These are phyloP conservation scores for Gambelia wislizenii DNA, from an alignment of 2,797 vertebrate genomes.

Conservation along the genomic window DNA sequence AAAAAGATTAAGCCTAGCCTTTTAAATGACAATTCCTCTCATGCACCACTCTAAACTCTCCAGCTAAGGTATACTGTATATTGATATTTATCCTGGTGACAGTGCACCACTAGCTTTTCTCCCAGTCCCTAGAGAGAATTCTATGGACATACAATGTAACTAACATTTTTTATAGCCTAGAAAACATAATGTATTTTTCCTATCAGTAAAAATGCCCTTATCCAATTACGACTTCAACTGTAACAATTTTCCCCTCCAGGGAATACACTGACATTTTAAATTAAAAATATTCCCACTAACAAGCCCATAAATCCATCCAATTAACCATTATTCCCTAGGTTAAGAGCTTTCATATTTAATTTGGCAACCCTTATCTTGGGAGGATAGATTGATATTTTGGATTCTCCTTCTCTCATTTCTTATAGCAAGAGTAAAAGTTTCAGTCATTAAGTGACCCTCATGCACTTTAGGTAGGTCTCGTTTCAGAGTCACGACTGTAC, in stretches of 20 bases:
- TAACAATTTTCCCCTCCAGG: constrained; percentile 66
- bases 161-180: constrained; percentile 24
- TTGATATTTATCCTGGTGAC: constrained; percentile 24
- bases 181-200: constrained; percentile 36
- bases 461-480: constrained; percentile 49
- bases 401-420: constrained; percentile 44
- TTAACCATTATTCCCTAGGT: constrained; percentile 74
- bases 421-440: background rate
- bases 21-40: background rate
- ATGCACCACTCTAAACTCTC: background rate
- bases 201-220: constrained; percentile 48
- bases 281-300: constrained; percentile 72
- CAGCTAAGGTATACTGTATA: background rate
- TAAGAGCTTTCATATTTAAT: constrained; percentile 70
- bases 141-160: background rate
- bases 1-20: background rate
- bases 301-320: constrained; percentile 77
- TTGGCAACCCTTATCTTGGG: constrained; percentile 63
- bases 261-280: constrained; percentile 74
- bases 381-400: constrained; percentile 42
- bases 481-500: constrained; percentile 47
- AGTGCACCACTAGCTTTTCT: constrained; percentile 33
- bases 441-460: constrained; percentile 32
- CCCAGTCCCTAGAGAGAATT: constrained; percentile 18
- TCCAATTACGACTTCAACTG: constrained; percentile 60